These are phyloP conservation scores for Pyrrhosoma nymphula DNA, from an alignment of 2,888 invertebrate species.

Conservation along the genomic window DNA sequence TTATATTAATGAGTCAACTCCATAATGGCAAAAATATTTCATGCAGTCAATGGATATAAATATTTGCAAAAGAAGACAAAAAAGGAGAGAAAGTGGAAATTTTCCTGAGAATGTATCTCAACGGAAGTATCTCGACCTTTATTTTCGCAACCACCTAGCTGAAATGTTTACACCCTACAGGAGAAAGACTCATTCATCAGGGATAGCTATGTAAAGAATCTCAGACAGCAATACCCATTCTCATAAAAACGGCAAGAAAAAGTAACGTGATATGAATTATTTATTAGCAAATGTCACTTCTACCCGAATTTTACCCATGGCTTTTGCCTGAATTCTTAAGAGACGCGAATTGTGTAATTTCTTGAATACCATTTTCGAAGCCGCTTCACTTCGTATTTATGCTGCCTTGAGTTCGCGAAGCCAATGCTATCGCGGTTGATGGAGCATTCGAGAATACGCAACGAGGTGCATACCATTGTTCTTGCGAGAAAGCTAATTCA, in stretches of 20 bases:
- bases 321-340: background rate
- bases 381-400: background rate
- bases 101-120: background rate
- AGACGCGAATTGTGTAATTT: background rate
- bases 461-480: constrained; percentile 22
- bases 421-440: constrained; percentile 21
- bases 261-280: background rate
- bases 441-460: constrained; percentile 1
- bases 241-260: background rate
- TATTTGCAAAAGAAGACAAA: background rate
- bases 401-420: background rate
- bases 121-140: background rate
- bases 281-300: constrained; percentile 26
- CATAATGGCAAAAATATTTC: no score
- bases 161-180: background rate
- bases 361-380: background rate
- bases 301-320: background rate
- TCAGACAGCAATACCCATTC: background rate
- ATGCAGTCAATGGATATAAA: background rate
- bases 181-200: background rate
- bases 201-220: background rate
- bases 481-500: constrained; percentile 34
- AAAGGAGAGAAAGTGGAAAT: no score
- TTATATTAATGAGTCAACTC: no score
- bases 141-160: background rate